Evolutionary conservation across 2,888 invertebrate species (phyloP).

Genomic region (Axea sp.): DNA sequence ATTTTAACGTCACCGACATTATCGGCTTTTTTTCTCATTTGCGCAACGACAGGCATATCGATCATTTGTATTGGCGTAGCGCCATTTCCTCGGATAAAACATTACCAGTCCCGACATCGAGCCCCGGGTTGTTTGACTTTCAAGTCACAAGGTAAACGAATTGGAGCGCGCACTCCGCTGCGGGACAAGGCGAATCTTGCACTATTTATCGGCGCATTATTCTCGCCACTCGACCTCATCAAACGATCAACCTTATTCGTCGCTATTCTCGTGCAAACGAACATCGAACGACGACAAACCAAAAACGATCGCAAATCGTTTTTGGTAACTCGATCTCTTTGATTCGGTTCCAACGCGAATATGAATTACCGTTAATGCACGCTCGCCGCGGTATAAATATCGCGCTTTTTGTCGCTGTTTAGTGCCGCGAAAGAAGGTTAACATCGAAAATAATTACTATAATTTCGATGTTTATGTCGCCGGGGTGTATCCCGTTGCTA

Average conservation of each 20-base stretch:
- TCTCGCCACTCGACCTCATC: slow-evolving; percentile 23
- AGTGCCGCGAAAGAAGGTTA: slow-evolving; percentile 13
- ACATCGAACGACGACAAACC: slow-evolving; percentile 5
- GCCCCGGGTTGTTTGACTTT: slow-evolving; percentile 45
- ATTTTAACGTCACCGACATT: slow-evolving; percentile 12
- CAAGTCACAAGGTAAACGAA: slow-evolving; percentile 30
- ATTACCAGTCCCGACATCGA: slow-evolving; percentile 40
- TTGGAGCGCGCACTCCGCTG: slow-evolving; percentile 6
- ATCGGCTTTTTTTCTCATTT: slow-evolving; percentile 49
- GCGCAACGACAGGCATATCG: slow-evolving; percentile 48
- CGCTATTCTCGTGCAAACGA: slow-evolving; percentile 6
- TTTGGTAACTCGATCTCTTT: slow-evolving; percentile 37
- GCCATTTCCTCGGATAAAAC: slow-evolving; percentile 57
- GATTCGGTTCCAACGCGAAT: slow-evolving; percentile 11
- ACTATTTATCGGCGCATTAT: slow-evolving; percentile 41
- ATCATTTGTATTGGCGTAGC: slow-evolving; percentile 48
- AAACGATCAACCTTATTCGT: slow-evolving; percentile 23
- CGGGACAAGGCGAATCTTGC: slow-evolving; percentile 11
- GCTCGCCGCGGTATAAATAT: slow-evolving; percentile 10
- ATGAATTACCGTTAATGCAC: slow-evolving; percentile 36
- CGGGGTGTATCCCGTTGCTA: slow-evolving; percentile 3
- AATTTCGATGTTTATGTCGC: slow-evolving; percentile 24
- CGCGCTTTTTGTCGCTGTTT: slow-evolving; percentile 7
- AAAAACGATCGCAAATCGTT: slow-evolving; percentile 25
- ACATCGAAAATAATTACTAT: slow-evolving; percentile 17